Base-by-base conservation (phyloP, 2,113 vertebrate species). In the Empidonax alnorum region DNA sequence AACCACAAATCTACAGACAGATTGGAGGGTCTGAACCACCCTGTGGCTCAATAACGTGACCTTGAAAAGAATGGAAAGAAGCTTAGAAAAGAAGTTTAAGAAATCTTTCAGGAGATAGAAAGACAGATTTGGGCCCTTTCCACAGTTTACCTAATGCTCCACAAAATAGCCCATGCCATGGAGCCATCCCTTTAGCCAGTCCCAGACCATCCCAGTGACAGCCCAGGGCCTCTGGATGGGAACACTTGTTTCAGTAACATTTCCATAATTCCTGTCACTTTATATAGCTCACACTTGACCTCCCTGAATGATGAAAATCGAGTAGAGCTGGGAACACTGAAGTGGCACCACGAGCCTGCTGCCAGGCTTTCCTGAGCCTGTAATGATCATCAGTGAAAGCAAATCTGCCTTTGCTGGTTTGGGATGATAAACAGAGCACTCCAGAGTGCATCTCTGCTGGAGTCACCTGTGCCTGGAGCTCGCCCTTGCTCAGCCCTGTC, bases 271-370 rank as follows among this genome's bases (percentile, higher is more conserved):
- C 74, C 58, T 67, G 46, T 39, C 53, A 10, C 35, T 85, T 65
- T 53, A 30, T 14, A 24, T 11, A 72, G 87, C 49, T 95, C 82
- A 87, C 89, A 85, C 87, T 74, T 94, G 94, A 94, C 91, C 63
- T 96, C 87, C 33, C 56, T 4, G 3, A 71, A 77, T 85, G 88
- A 91, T 44, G 91, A 50, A 85, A 73, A 95, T 69, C 71, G 71
- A 35, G 47, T 39, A 76, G 53, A 85, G 61, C 50, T 56, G 87
- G 87, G 68, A 76, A 56, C 62, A 56, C 2, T 52, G 44, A 61
- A 85, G 81, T 66, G 87, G 62, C 62, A 91, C 20, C 14, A 4
- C 0, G 1, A 84, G 71, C 41, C 74, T 83, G 71, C 74, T 95
- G 87, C 91, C 84, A 85, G 93, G 41, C 74, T 71, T 92, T 75